phyloP scores from a whole-genome alignment of 2,113 vertebrate genomes.

The Channa argus region DNA sequence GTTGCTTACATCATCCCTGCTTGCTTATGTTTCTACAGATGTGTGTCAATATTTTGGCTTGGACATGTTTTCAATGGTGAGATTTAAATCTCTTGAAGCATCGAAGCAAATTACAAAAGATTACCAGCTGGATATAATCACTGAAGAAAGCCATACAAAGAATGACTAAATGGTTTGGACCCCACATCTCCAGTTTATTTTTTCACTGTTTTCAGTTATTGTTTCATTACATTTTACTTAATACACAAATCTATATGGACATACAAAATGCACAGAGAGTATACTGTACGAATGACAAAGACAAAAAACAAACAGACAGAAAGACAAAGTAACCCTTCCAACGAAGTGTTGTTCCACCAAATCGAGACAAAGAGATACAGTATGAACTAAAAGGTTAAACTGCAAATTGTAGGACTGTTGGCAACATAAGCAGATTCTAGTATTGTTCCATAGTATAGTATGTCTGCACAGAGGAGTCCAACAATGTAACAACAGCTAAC shows the following conservation, averaged over 20 bases:
- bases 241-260: background rate
- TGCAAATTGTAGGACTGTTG: background rate
- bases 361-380: too few species aligned
- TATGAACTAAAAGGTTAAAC: background rate
- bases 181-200: background rate
- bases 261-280: too few species aligned
- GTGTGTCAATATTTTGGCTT: too few species aligned
- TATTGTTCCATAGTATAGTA: background rate
- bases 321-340: too few species aligned
- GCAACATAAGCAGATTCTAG: background rate
- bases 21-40: background rate
- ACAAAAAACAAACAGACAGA: too few species aligned
- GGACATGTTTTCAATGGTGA: background rate
- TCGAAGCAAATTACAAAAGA: background rate
- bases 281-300: too few species aligned
- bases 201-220: background rate
- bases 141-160: background rate
- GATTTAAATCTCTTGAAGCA: background rate
- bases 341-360: too few species aligned
- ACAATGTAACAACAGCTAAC: slow-evolving; percentile 18
- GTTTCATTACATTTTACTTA: background rate
- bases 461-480: slow-evolving; percentile 19
- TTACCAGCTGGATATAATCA: background rate
- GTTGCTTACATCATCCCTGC: background rate
- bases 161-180: background rate